These are phyloP conservation scores for Artibeus jamaicensis DNA, from an alignment of 2,797 vertebrate species.

Conservation along the genomic window DNA sequence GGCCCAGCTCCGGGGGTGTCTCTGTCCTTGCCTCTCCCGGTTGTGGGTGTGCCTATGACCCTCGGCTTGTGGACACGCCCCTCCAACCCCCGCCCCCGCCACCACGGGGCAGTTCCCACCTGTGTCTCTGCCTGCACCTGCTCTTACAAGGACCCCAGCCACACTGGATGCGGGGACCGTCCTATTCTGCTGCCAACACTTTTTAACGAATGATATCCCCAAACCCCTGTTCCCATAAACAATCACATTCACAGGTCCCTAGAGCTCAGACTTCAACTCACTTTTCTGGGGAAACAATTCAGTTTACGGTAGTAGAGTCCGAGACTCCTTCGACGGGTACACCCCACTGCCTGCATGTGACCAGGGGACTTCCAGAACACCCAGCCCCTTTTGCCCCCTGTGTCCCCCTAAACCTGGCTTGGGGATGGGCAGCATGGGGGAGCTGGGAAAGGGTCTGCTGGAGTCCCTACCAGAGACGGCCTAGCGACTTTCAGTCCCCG, in stretches of 20 bases:
- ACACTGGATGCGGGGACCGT: neutral
- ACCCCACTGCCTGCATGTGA: fast-evolving
- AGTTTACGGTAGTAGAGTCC: fast-evolving
- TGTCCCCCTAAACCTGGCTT: too few species aligned
- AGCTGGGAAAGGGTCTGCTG: neutral
- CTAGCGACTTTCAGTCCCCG: neutral
- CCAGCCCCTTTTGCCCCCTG: too few species aligned
- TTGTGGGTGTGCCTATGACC: fast-evolving
- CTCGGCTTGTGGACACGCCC: neutral
- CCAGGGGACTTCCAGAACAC: neutral
- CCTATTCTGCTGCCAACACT: too few species aligned
- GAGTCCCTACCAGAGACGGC: neutral
- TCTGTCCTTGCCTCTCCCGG: neutral
- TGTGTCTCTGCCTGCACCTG: too few species aligned
- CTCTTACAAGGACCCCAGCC: neutral
- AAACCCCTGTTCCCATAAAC: neutral
- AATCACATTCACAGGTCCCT: neutral
- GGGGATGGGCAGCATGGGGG: too few species aligned
- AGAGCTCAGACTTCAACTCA: neutral
- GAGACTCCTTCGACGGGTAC: neutral
- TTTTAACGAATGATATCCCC: neutral
- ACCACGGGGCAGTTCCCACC: neutral
- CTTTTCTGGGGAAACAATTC: neutral
- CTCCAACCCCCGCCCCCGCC: neutral
- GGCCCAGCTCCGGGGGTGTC: fast-evolving